phyloP scores from a whole-genome alignment of 2,888 invertebrate species.

The Eilema caniola region DNA sequence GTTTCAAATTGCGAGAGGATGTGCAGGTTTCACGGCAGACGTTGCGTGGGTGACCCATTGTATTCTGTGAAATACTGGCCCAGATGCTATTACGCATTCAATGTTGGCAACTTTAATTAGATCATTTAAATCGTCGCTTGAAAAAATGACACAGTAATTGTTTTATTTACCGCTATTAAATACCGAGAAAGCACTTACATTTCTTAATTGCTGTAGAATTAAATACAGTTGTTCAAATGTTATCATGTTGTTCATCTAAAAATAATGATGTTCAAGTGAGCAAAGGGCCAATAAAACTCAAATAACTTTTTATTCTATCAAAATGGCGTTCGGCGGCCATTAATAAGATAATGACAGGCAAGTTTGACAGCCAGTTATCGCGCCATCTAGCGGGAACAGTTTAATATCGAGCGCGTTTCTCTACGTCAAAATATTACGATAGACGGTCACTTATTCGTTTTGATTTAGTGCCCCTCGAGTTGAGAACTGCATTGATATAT shows the following conservation, averaged over 20 bases:
- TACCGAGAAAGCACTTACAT: not conserved
- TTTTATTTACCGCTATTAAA: slow-evolving; percentile 10
- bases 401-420: slow-evolving; percentile 81
- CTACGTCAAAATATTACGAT: slow-evolving; percentile 84
- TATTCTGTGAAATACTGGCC: slow-evolving; percentile 72
- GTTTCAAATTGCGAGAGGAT: slow-evolving; percentile 75
- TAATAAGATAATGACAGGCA: slow-evolving; percentile 84
- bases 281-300: slow-evolving; percentile 67
- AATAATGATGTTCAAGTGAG: slow-evolving; percentile 43
- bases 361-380: slow-evolving; percentile 84
- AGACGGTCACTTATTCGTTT: slow-evolving; percentile 72
- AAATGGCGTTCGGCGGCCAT: slow-evolving; percentile 72
- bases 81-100: slow-evolving; percentile 70
- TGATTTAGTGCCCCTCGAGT: slow-evolving; percentile 83
- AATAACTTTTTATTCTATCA: slow-evolving; percentile 76
- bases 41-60: slow-evolving; percentile 82
- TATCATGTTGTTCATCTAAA: slow-evolving; percentile 27
- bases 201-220: not conserved
- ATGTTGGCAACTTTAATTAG: slow-evolving; percentile 69
- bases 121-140: slow-evolving; percentile 58
- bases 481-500: slow-evolving; percentile 84
- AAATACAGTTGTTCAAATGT: not conserved
- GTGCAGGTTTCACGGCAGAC: slow-evolving; percentile 74
- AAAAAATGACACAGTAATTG: slow-evolving; percentile 43
- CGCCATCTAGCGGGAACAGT: slow-evolving; percentile 83